A percentile compares a stretch with the other conserved stretches of the same genome.
These are phyloP conservation scores for Riptortus pedestris DNA, from an alignment of 1,140 invertebrate genomes.

Conservation along the genomic window DNA sequence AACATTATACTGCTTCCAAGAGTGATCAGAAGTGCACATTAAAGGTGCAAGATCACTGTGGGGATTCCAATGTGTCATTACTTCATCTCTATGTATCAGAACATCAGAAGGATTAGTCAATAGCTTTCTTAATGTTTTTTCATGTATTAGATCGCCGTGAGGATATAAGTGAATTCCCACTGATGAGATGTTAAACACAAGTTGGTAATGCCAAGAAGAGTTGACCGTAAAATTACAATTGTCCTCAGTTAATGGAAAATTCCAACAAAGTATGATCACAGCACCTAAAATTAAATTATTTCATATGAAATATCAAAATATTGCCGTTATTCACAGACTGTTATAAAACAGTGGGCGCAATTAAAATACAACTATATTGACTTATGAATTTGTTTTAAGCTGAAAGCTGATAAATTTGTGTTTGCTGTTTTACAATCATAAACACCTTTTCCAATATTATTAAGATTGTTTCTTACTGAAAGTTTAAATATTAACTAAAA, in stretches of 20 bases:
- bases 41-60: background rate
- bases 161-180: background rate
- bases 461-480: too few relatives aligned
- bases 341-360: too few relatives aligned
- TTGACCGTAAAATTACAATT: background rate
- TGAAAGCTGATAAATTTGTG: too few relatives aligned
- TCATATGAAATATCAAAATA: too few relatives aligned
- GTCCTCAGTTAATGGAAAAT: conserved; percentile 9
- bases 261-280: background rate
- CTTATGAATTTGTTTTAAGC: too few relatives aligned
- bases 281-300: conserved; percentile 7
- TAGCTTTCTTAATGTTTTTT: background rate
- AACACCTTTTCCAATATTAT: too few relatives aligned
- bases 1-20: conserved; percentile 12
- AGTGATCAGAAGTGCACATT: background rate
- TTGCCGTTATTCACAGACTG: too few relatives aligned
- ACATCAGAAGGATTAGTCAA: background rate
- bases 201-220: background rate
- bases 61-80: background rate
- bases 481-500: too few relatives aligned
- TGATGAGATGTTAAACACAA: background rate
- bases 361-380: too few relatives aligned
- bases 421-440: too few relatives aligned
- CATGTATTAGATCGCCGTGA: background rate
- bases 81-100: conserved; percentile 5